These are phyloP conservation scores for Chrysolina americana DNA, from an alignment of 2,888 invertebrate genomes.

Conservation along the genomic window DNA sequence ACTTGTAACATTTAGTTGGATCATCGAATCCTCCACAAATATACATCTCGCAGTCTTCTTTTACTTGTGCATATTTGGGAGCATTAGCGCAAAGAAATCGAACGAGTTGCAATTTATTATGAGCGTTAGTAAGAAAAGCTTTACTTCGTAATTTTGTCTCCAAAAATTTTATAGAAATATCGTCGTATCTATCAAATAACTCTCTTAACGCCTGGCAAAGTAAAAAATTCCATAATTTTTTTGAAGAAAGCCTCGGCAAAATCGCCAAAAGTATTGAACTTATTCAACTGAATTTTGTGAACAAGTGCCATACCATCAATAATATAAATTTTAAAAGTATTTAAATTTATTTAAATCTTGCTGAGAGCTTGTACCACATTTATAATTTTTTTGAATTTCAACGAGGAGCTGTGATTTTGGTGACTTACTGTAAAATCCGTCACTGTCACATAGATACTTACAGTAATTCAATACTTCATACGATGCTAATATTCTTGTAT, in stretches of 20 bases:
- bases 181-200: slow-evolving; percentile 49
- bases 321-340: slow-evolving; percentile 45
- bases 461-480: background rate
- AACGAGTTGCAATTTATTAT: slow-evolving; percentile 54
- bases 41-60: slow-evolving; percentile 25
- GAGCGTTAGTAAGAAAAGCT: slow-evolving; percentile 49
- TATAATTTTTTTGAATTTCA: too few relatives aligned
- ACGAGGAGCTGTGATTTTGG: background rate
- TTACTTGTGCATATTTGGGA: slow-evolving; percentile 27
- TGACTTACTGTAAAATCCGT: slow-evolving; percentile 1
- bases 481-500: background rate
- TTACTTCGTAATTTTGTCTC: slow-evolving; percentile 52
- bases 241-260: slow-evolving; percentile 50
- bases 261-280: slow-evolving; percentile 47
- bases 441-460: background rate
- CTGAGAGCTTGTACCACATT: slow-evolving; percentile 37
- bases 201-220: slow-evolving; percentile 11
- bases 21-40: slow-evolving; percentile 38
- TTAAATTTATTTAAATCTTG: slow-evolving; percentile 40
- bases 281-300: slow-evolving; percentile 41
- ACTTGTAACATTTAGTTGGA: slow-evolving; percentile 52
- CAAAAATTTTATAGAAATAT: slow-evolving; percentile 33
- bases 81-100: slow-evolving; percentile 33
- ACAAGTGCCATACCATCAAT: slow-evolving; percentile 45
- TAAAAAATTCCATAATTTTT: slow-evolving; percentile 44